Evolutionary conservation across 2,888 invertebrate genomes (phyloP).

Genomic region (Carcina quercana): DNA sequence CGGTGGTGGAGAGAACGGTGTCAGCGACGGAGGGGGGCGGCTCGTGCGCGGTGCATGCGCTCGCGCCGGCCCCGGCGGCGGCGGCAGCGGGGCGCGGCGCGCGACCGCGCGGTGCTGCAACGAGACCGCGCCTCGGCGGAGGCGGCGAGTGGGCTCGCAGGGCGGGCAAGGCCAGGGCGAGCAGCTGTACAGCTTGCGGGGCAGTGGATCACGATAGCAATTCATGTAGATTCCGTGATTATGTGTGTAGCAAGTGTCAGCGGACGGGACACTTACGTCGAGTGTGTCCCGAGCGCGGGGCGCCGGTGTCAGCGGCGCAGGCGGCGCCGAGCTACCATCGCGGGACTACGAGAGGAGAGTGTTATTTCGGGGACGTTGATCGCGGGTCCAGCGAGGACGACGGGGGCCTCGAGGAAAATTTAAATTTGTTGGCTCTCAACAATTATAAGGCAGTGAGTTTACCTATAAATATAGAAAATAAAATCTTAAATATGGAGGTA

Average conservation of each 20-base stretch:
- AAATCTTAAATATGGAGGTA: conserved; percentile 11
- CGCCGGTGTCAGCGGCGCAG: background rate
- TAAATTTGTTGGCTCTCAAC: background rate
- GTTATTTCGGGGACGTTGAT: background rate
- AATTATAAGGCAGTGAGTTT: conserved; percentile 12
- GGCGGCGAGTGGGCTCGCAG: background rate
- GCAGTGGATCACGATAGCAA: background rate
- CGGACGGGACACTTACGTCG: background rate
- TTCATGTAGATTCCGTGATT: background rate
- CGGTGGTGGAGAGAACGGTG: background rate
- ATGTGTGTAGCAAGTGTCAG: background rate
- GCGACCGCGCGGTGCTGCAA: background rate
- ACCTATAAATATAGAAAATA: conserved; percentile 7
- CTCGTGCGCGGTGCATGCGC: too few relatives aligned
- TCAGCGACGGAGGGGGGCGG: background rate
- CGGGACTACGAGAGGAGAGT: background rate
- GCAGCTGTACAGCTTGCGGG: background rate
- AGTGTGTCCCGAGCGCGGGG: background rate
- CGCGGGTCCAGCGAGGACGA: background rate
- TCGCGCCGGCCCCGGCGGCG: too few relatives aligned
- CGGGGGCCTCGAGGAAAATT: background rate
- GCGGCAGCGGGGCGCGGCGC: background rate
- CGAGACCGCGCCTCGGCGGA: background rate
- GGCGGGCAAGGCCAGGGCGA: background rate
- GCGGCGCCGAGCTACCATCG: background rate